Conservation (phyloP, 2,113 vertebrate genomes). For the Saccopteryx leptura region DNA sequence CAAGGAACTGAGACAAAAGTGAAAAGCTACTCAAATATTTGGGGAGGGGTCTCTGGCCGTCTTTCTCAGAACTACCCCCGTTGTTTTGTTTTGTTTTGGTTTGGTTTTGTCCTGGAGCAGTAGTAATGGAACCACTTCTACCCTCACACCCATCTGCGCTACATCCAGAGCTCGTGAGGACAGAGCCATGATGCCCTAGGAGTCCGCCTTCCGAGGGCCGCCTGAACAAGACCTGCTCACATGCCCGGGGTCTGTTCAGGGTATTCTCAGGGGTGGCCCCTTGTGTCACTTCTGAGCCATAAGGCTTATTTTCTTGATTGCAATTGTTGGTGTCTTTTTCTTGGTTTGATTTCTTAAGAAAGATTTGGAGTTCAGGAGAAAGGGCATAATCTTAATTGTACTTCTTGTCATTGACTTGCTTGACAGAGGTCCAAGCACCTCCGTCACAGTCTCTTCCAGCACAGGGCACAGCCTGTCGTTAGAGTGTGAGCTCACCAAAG, state of each 20-base stretch:
- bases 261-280: neutral
- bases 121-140: neutral
- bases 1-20: neutral
- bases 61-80: neutral
- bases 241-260: neutral
- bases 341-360: neutral
- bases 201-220: no score
- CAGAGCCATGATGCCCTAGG: rapidly evolving
- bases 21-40: neutral
- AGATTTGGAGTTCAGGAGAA: neutral
- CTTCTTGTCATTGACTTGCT: neutral
- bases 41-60: rapidly evolving
- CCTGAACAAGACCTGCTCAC: neutral
- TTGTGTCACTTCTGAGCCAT: neutral
- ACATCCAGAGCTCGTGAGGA: neutral
- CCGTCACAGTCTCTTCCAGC: neutral
- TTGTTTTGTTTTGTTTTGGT: neutral
- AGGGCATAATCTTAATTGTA: neutral
- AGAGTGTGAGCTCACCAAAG: neutral
- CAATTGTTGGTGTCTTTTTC: neutral
- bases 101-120: neutral
- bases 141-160: no score
- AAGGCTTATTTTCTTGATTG: neutral
- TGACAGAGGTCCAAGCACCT: neutral
- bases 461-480: rapidly evolving